Base-by-base conservation (phyloP, 1,140 invertebrate species). In the Episyrphus balteatus region DNA sequence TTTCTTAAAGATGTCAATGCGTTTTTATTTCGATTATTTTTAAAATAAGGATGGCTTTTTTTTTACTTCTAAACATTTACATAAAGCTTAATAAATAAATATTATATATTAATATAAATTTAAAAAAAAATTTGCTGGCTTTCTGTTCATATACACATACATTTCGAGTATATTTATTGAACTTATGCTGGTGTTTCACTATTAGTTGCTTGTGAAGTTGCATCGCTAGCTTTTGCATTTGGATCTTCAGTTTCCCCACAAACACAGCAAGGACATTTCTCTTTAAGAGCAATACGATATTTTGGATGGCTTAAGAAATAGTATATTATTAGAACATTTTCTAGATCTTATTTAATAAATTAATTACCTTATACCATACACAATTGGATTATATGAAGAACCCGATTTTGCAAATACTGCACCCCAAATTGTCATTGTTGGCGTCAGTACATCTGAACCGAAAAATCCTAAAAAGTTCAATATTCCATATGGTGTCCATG, bases 401-500 rank as follows among this genome's bases (percentile, higher is more conserved):
- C 81, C 82, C 3, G 80, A 75, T 66, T 86, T 86, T 30, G 82
- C 82, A 53, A 84, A 85, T 0, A 85, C 61, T 9, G 81, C 78
- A 19, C 81, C 80, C 80, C 82, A 84, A 53, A 84, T 84, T 10
- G 79, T 82, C 37, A 73, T 74, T 32, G 84, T 65, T 5, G 83
- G 82, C 46, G 70, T 81, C 42, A 88, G 77, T 30, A 70, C 75
- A 0, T 65, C 56, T 2, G 60, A 62, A 41, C 75, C 69, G 53
- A 86, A 84, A 44, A 86, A 77, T 5, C 82, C 85, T 21, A 77
- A 68, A 51, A 73, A 81, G 57, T 86, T 85, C 48, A 86, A 84
- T 9, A 83, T 78, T 12, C 85, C 62, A 59, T 86, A 85, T 10
- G 83, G 83, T 5, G 82, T 84, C 83, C 83, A 86, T 1, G 84